Conservation (phyloP, 2,113 vertebrate genomes). For the Lutjanus erythropterus region DNA sequence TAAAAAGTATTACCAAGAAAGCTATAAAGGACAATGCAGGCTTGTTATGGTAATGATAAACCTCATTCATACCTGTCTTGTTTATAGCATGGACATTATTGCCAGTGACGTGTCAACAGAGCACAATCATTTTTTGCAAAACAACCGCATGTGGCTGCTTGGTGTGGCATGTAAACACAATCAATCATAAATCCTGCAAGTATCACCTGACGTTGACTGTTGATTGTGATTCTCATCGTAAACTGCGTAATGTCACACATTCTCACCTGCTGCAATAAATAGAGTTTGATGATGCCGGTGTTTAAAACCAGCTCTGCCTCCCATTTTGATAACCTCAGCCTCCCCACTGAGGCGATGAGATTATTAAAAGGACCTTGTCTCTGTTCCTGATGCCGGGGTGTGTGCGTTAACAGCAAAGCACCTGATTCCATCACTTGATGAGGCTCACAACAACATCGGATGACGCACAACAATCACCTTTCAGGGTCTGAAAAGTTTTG, state of each 20-base stretch:
- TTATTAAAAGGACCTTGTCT: constrained; percentile 29
- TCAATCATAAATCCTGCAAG: neutral
- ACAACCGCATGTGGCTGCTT: neutral
- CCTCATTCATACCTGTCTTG: neutral
- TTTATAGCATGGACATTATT: neutral
- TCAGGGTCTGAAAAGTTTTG: constrained; percentile 1
- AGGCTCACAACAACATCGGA: constrained; percentile 6
- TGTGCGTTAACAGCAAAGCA: constrained; percentile 28
- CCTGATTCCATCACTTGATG: constrained; percentile 30
- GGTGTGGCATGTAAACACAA: neutral
- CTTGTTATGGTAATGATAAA: neutral
- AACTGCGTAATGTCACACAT: neutral
- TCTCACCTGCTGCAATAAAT: constrained; percentile 34
- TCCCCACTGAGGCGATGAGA: constrained; percentile 22
- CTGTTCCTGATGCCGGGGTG: constrained; percentile 1
- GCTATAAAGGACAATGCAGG: neutral
- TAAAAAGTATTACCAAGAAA: neutral
- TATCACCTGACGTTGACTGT: too few relatives aligned
- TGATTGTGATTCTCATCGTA: too few relatives aligned
- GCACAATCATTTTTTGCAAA: neutral
- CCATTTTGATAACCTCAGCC: neutral
- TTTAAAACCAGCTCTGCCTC: constrained; percentile 18
- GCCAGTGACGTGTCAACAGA: neutral
- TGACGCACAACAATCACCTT: constrained; percentile 15
- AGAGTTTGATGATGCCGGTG: constrained; percentile 1